Base-by-base conservation (phyloP, 2,888 invertebrate species). In the Idaea biselata region DNA sequence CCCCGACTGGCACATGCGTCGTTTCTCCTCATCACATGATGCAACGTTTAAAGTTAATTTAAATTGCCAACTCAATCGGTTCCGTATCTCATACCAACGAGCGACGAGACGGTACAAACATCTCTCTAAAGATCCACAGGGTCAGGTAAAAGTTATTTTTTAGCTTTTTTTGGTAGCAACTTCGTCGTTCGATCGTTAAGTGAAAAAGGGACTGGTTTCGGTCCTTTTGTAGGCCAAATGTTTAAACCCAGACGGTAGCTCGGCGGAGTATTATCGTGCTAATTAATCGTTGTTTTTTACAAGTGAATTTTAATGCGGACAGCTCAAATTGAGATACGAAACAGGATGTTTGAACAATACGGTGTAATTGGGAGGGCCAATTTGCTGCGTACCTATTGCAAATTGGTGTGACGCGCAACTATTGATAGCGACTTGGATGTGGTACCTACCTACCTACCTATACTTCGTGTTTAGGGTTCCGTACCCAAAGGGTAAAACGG, bases 141-240 rank as follows among this genome's bases (percentile, higher is more conserved):
- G 80, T 82, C 89, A 87, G 90, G 89, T 90, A 90, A 80, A 82
- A 72, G 74, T 64, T 59, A 75, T 82, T 88, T 88, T 90, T 88
- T 85, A 80, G 55, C 76, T 81, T 87, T 89, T 88, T 90, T 89
- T 89, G 84, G 85, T 83, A 83, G 87, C 85, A 62, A 64, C 70
- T 71, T 73, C 76, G 74, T 75, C 70, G 80, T 75, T 73, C 78
- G 84, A 78, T 89, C 91, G 88, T 91, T 91, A 91, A 87, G 83
- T 82, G 84, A 84, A 87, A 85, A 81, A 84, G 44, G 44, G 84
- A 84, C 88, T 85, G 68, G 89, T 89, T 88, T 88, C 89, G 90
- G 91, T 81, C 62, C 83, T 78, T 88, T 90, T 90, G 89, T 77
- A 75, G 74, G 76, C 77, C 79, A 82, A 75, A 76, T 72, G 73